phyloP scores from a whole-genome alignment of 2,113 vertebrate species.

The Sturnus vulgaris region DNA sequence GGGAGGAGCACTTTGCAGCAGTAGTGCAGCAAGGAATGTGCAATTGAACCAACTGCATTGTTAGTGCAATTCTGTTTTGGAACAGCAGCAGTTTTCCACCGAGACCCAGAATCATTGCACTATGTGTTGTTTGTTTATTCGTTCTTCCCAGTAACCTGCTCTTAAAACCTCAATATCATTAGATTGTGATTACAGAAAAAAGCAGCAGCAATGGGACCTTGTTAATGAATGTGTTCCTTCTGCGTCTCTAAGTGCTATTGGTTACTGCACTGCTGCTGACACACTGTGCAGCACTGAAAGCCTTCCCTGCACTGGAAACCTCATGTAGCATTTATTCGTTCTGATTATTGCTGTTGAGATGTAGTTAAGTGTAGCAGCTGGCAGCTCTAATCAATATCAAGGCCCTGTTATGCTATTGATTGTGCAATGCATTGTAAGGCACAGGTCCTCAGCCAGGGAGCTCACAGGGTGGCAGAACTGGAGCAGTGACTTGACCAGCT shows the following conservation, averaged over 20 bases:
- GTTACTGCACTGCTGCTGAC: not conserved
- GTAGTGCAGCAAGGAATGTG: not conserved
- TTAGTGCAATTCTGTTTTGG: not conserved
- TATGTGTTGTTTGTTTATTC: not conserved
- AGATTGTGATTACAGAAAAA: not conserved
- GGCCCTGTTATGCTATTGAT: not conserved
- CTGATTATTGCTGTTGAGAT: not conserved
- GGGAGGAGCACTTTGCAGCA: not conserved
- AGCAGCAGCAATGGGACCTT: not conserved
- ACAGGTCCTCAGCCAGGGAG: not conserved
- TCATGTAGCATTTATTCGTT: not conserved
- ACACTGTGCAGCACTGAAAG: not conserved
- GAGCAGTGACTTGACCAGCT: not conserved
- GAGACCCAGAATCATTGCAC: not conserved
- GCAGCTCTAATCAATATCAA: not conserved
- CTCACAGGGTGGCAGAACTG: not conserved
- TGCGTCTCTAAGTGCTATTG: not conserved
- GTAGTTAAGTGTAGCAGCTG: not conserved
- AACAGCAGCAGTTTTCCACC: not conserved
- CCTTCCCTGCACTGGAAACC: not conserved
- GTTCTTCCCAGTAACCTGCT: not conserved
- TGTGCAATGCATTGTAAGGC: not conserved
- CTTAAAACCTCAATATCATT: not conserved
- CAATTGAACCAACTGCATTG: rapidly evolving
- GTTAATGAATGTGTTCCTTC: not conserved